phyloP scores from a whole-genome alignment of 2,888 invertebrate genomes.

The Xestia xanthographa region DNA sequence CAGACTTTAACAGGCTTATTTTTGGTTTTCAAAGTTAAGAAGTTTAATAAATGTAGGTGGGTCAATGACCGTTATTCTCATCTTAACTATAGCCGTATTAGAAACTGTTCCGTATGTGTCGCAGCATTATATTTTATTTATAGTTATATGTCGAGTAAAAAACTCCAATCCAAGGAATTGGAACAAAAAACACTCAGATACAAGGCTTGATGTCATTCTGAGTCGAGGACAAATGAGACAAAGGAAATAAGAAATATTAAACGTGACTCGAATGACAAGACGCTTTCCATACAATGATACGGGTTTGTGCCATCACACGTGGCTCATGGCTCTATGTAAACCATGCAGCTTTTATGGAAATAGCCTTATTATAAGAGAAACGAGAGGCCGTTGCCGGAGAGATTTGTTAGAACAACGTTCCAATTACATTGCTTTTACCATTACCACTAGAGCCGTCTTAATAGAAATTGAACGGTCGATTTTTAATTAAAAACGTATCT shows the following conservation, averaged over 20 bases:
- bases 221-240: constrained; percentile 88
- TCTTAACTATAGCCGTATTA: constrained; percentile 27
- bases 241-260: constrained; percentile 90
- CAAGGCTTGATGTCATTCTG: constrained; percentile 83
- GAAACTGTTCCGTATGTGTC: constrained; percentile 43
- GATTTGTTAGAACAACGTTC: constrained; percentile 72
- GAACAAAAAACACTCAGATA: constrained; percentile 81
- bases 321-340: constrained; percentile 79
- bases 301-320: constrained; percentile 77
- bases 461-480: constrained; percentile 50
- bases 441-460: constrained; percentile 16
- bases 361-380: constrained; percentile 78
- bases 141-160: constrained; percentile 69
- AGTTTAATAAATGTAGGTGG: too few species aligned
- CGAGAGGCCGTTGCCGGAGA: constrained; percentile 70
- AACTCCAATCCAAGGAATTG: constrained; percentile 71
- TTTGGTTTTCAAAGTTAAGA: too few species aligned
- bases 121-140: constrained; percentile 63
- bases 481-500: constrained; percentile 27
- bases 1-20: too few species aligned
- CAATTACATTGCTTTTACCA: constrained; percentile 60
- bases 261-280: constrained; percentile 88
- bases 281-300: constrained; percentile 82
- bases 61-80: too few species aligned
- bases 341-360: constrained; percentile 82